These are phyloP conservation scores for Eucera pruinosa DNA, from an alignment of 2,888 invertebrate species.

Conservation along the genomic window DNA sequence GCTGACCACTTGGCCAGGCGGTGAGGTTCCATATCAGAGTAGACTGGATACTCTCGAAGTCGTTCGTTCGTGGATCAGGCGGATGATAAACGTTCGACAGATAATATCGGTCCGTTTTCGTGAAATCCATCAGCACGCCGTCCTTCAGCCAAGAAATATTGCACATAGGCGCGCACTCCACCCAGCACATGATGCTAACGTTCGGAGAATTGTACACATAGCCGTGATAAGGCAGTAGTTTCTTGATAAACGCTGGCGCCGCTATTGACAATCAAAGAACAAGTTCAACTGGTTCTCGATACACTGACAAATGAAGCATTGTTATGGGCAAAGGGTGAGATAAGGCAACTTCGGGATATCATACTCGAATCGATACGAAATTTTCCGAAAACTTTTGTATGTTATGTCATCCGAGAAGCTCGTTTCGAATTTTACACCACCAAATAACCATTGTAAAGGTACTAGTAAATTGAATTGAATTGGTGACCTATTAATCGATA, in stretches of 20 bases:
- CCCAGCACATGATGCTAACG: constrained; percentile 91
- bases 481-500: no score
- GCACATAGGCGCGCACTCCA: constrained; percentile 95
- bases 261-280: constrained; percentile 85
- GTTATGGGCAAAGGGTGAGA: constrained; percentile 7
- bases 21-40: constrained; percentile 95
- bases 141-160: constrained; percentile 94
- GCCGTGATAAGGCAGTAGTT: constrained; percentile 92
- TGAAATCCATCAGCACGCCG: constrained; percentile 88
- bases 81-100: constrained; percentile 88
- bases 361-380: neutral
- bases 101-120: constrained; percentile 87
- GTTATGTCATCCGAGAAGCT: no score
- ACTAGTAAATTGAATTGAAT: no score
- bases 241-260: constrained; percentile 94
- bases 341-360: constrained; percentile 2
- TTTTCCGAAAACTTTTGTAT: neutral
- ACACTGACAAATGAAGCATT: constrained; percentile 3
- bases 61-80: constrained; percentile 91
- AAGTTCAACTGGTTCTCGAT: constrained; percentile 21
- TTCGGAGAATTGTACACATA: constrained; percentile 90
- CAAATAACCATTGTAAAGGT: no score
- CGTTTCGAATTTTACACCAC: no score
- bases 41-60: constrained; percentile 95
- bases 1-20: constrained; percentile 91